Conservation (phyloP, 2,797 vertebrate species). For the Myripristis murdjan region DNA sequence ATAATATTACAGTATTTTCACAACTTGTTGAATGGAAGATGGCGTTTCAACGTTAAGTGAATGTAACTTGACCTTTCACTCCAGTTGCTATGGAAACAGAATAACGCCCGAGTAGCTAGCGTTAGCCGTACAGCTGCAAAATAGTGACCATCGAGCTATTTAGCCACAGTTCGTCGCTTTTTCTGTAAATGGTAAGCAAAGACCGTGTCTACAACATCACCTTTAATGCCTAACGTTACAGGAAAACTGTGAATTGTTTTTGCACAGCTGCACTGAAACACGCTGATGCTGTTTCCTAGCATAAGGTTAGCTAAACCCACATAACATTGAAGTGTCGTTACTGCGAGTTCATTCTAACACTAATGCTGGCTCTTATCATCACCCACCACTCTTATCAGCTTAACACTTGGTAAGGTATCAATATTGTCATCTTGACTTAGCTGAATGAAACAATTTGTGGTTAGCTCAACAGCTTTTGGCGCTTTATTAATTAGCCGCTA, state of each 20-base stretch:
- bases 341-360: not conserved
- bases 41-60: conserved; percentile 17
- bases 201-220: fast-evolving
- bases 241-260: too few species aligned
- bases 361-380: not conserved
- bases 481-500: not conserved
- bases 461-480: not conserved
- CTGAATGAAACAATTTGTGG: not conserved
- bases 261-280: too few species aligned
- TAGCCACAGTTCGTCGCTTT: not conserved
- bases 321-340: not conserved
- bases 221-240: too few species aligned
- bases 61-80: conserved; percentile 36
- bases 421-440: not conserved
- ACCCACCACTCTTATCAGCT: not conserved
- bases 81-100: conserved; percentile 69
- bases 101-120: not conserved
- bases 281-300: not conserved
- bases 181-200: conserved; percentile 64
- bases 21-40: not conserved
- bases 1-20: too few species aligned
- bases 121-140: not conserved
- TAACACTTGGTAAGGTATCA: not conserved
- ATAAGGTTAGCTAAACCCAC: not conserved
- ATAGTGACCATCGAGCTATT: not conserved